Percentiles rank a stretch among this genome's conserved stretches.
Conservation (phyloP, 2,888 invertebrate species). For the Drosophila fungiperda region DNA sequence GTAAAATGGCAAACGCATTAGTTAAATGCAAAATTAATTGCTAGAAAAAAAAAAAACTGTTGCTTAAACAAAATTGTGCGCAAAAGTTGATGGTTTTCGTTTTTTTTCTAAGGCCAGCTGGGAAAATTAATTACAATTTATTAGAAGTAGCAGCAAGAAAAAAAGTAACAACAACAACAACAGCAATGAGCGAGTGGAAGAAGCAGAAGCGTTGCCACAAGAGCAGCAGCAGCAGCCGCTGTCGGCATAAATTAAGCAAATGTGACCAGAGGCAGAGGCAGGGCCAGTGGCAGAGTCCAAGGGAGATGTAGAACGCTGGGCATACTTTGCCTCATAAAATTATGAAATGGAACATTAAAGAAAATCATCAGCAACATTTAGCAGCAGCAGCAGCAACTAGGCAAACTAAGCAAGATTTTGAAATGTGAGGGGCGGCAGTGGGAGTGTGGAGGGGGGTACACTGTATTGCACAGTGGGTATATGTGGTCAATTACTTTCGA, state of each 20-base stretch:
- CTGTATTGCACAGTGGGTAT: constrained; percentile 30
- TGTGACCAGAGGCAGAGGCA: constrained; percentile 27
- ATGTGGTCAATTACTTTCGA: constrained; percentile 60
- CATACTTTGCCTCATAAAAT: constrained; percentile 57
- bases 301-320: neutral
- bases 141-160: constrained; percentile 39
- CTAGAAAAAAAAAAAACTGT: constrained; percentile 25
- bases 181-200: constrained; percentile 5
- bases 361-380: constrained; percentile 72
- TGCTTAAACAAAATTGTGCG: constrained; percentile 30
- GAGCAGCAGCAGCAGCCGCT: constrained; percentile 42
- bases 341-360: constrained; percentile 68
- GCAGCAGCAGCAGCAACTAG: constrained; percentile 9
- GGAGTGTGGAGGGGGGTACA: neutral
- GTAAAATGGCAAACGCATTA: constrained; percentile 64
- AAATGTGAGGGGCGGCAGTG: neutral
- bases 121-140: constrained; percentile 78
- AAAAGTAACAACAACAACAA: constrained; percentile 7
- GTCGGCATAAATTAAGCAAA: constrained; percentile 72
- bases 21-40: constrained; percentile 75
- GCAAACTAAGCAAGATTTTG: constrained; percentile 28
- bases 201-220: constrained; percentile 8
- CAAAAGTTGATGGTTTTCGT: constrained; percentile 40
- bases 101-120: constrained; percentile 56
- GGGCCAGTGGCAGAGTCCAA: neutral